Evolutionary conservation across 2,113 vertebrate genomes (phyloP), one percentile per base, ranked within the genome.

Genomic region (Caracal caracal): DNA sequence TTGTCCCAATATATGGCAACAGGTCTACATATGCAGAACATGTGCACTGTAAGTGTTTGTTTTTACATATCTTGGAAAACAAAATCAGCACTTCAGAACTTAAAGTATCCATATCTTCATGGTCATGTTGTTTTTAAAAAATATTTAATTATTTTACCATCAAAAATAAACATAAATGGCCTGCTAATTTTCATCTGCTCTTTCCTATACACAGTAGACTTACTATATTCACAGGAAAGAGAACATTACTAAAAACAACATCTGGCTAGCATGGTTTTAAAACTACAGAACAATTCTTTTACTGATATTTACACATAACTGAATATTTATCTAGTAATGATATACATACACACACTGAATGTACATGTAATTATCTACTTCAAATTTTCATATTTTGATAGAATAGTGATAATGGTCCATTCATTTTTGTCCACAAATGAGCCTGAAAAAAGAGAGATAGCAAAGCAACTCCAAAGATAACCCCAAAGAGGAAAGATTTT

Each of bases 301-400:
- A 73, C 53, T 86, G 70, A n/a, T 75, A 85, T 73, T 53, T 73
- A 73, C n/a, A 86, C 3, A 30, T 70, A 47, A 47, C 1, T 65
- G 66, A 37, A 51, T 70, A 94, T 66, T 59, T 92, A 66, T 59
- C 84, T 56, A 59, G 7, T 43, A 4, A 71, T 47, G n/a, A 12
- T 24, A 89, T 15, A 79, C 10, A 61, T 6, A 43, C 11, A 73
- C 13, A 90, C 26, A 3, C 66, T 61, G 20, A 56, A 49, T 61
- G 56, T 20, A 65, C 37, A 82, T 87, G 26, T 76, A 59, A 47
- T 68, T 76, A 35, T 47, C 66, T 66, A 40, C 47, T 40, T 71
- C 4, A 33, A 68, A 63, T 93, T 84, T 43, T 88, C 51, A 79
- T 68, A 79, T 92, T 94, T 94, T 88, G 65, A 56, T 78, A 88